Conservation (phyloP, 2,113 vertebrate species). For the Hydrochoerus hydrochaeris region DNA sequence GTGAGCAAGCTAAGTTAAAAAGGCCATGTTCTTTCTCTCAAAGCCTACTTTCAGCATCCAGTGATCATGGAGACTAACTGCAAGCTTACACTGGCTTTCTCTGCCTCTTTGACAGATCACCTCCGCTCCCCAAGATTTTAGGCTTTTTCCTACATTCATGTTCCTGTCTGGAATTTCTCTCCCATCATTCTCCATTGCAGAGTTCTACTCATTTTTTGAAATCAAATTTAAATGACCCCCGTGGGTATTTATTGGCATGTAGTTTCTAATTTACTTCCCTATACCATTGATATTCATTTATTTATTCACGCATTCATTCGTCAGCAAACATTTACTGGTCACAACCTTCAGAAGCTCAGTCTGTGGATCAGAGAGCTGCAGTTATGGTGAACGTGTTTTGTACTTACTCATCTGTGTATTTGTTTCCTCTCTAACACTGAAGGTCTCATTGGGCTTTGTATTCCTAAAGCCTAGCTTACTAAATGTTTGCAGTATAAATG, state of each 20-base stretch:
- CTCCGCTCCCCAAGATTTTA: neutral
- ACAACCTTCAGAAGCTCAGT: neutral
- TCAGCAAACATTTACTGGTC: neutral
- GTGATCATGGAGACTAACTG: neutral
- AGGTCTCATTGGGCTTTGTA: slow-evolving; percentile 68
- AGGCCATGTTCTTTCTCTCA: neutral
- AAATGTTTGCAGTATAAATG: slow-evolving; percentile 61
- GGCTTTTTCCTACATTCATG: neutral
- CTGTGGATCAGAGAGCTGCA: neutral
- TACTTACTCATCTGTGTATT: neutral
- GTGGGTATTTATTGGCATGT: neutral
- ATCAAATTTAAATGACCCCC: neutral
- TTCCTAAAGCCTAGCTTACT: slow-evolving; percentile 49
- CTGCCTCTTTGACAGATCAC: neutral
- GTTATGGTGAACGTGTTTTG: neutral
- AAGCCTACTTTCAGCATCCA: neutral
- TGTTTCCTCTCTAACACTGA: slow-evolving; percentile 35
- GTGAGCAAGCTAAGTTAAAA: neutral
- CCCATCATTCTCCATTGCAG: neutral
- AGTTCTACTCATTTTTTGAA: neutral
- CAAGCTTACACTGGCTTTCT: neutral
- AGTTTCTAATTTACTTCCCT: neutral
- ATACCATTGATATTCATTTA: neutral
- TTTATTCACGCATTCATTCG: too few relatives aligned
- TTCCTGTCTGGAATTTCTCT: neutral